phyloP scores from a whole-genome alignment of 2,797 vertebrate genomes.

The Pygocentrus nattereri region DNA sequence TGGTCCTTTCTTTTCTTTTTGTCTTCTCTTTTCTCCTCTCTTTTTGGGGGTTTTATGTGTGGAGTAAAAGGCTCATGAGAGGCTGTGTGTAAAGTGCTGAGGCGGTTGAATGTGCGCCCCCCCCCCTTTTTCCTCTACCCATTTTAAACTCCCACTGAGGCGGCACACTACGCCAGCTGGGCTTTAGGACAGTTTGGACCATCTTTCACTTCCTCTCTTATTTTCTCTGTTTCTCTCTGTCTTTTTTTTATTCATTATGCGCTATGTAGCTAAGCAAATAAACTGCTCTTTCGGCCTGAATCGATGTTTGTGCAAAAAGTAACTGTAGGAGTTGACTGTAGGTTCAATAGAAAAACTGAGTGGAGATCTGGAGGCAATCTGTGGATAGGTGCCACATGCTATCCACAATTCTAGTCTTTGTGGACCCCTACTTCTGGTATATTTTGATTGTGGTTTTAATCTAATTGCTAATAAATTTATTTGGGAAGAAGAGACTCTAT shows the following conservation, averaged over 20 bases:
- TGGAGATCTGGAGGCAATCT: neutral
- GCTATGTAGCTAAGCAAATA: constrained; percentile 26
- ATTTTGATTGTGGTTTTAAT: neutral
- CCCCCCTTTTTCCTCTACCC: constrained; percentile 61
- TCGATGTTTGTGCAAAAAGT: neutral
- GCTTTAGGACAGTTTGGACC: neutral
- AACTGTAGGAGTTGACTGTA: neutral
- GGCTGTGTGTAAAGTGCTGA: constrained; percentile 68
- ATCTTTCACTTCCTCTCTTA: constrained; percentile 10
- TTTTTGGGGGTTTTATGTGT: constrained; percentile 69
- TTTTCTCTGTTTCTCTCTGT: constrained; percentile 43
- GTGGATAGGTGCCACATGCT: neutral
- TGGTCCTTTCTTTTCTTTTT: constrained; percentile 58
- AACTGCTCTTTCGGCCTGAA: neutral
- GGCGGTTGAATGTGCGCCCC: constrained; percentile 67
- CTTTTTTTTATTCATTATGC: constrained; percentile 22
- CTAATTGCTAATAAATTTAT: no score
- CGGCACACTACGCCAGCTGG: constrained; percentile 31
- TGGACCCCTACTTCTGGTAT: neutral
- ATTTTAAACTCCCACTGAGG: constrained; percentile 59
- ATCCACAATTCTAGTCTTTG: neutral
- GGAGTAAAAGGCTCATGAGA: constrained; percentile 58
- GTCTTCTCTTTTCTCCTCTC: constrained; percentile 66
- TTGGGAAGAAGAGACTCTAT: no score
- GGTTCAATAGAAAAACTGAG: neutral